These are phyloP conservation scores for Plagodis dolabraria DNA, from an alignment of 2,888 invertebrate species.

Conservation along the genomic window DNA sequence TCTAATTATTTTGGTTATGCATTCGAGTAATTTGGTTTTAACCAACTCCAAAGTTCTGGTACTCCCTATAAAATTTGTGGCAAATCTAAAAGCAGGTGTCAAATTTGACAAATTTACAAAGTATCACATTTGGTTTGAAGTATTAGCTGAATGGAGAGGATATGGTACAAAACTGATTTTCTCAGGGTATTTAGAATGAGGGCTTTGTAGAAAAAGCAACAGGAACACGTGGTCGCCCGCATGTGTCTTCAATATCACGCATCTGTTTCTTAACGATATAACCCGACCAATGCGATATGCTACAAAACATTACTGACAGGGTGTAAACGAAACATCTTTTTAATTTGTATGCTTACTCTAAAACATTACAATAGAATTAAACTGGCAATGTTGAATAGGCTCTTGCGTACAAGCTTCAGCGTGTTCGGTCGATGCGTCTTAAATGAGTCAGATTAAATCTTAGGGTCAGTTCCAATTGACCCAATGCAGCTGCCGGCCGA, in stretches of 20 bases:
- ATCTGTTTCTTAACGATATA: conserved; percentile 53
- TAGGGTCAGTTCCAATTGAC: conserved; percentile 79
- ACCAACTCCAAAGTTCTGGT: too few species aligned
- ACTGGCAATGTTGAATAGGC: conserved; percentile 48
- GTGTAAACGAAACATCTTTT: conserved; percentile 38
- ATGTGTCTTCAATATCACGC: conserved; percentile 60
- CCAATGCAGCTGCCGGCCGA: conserved; percentile 70
- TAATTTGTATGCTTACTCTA: conserved; percentile 43
- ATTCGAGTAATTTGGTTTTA: too few species aligned
- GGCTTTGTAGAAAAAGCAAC: conserved; percentile 48
- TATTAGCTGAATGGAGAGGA: conserved; percentile 26
- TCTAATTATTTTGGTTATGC: too few species aligned
- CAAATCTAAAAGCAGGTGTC: conserved; percentile 24
- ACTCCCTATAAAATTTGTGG: conserved; percentile 6
- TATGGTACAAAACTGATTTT: conserved; percentile 46
- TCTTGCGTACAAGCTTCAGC: conserved; percentile 20
- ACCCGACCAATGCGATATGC: conserved; percentile 16
- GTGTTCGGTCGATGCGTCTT: conserved; percentile 36
- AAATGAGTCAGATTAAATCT: conserved; percentile 62
- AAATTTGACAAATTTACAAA: conserved; percentile 15
- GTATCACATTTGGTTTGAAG: conserved; percentile 30
- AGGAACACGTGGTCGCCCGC: conserved; percentile 75
- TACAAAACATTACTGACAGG: neutral
- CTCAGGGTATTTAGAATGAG: conserved; percentile 49
- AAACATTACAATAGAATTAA: conserved; percentile 47